Base-by-base conservation (phyloP, 2,888 invertebrate genomes). In the Adela reaumurella region DNA sequence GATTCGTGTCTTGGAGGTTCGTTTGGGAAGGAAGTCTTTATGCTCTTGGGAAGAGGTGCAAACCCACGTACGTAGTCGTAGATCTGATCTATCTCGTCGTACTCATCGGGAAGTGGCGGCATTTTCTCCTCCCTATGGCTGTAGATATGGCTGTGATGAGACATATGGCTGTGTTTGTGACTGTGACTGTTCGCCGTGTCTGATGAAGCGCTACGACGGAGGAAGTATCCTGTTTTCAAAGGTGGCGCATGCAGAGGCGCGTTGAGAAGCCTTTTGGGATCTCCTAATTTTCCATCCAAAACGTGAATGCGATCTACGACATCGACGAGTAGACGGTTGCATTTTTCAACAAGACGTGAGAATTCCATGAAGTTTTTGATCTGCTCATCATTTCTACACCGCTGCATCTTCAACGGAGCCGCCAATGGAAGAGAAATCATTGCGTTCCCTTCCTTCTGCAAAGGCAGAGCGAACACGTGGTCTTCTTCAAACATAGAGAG, bases 41-140 rank as follows among this genome's bases (percentile, higher is more conserved):
- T 84, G 61, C 85, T 90, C 67, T 92, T 92, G 4, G 95, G 94
- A 20, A 94, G 81, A 1, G 94, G 94, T 47, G 94, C 94, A 58
- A 96, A 90, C 1, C 96, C 95, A 53, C 96, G 82, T 0, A 97
- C 94, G 67, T 96, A 97, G 65, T 95, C 94, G 66, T 97, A 97
- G 56, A 97, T 94, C 71, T 96, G 94, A 79, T 97, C 96, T 58
- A 97, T 94, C 72, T 97, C 95, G 59, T 95, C 94, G 70, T 96
- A 94, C 61, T 94, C 94, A 64, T 92, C 92, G 24, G 87, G 82
- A 53, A 71, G 74, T 17, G 74, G 65, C 46, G 83, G 81, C 54
- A 83, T 81, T 57, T 83, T 85, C 61, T 85, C 87, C 59, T 86
- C 89, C 62, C 83, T 80, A 58, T 83, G 84, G 56, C 77, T 76